phyloP scores from a whole-genome alignment of 1,140 invertebrate species.

The Drosophila busckii region DNA sequence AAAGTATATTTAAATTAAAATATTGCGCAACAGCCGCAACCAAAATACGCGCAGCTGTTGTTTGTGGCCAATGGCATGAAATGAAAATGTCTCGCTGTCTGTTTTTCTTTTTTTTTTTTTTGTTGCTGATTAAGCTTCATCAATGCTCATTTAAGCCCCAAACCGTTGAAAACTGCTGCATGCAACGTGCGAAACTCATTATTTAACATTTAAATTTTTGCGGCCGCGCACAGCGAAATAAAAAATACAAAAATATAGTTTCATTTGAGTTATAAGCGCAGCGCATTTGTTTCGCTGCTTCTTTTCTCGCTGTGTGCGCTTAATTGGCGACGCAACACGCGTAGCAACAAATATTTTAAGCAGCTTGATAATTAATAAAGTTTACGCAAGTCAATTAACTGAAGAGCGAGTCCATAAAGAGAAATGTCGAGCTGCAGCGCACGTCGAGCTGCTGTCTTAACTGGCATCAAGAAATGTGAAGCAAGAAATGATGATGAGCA shows the following conservation, averaged over 20 bases:
- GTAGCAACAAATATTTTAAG: constrained; percentile 2
- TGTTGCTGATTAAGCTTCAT: constrained; percentile 61
- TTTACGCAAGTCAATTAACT: constrained; percentile 17
- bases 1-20: too few species aligned
- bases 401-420: constrained; percentile 1
- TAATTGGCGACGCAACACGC: background rate
- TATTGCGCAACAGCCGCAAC: constrained; percentile 22
- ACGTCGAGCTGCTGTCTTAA: background rate
- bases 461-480: too few species aligned
- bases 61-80: constrained; percentile 19
- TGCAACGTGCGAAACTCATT: constrained; percentile 50
- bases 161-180: background rate
- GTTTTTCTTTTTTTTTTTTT: too few species aligned
- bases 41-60: constrained; percentile 19
- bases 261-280: constrained; percentile 19
- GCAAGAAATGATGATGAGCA: too few species aligned
- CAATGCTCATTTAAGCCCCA: constrained; percentile 49
- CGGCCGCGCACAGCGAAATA: constrained; percentile 7
- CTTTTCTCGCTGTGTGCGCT: background rate
- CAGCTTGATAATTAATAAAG: constrained; percentile 17
- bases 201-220: constrained; percentile 60
- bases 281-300: background rate
- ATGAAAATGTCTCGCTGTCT: constrained; percentile 45
- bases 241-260: too few species aligned
- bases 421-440: background rate